Evolutionary conservation across 2,113 vertebrate species (phyloP).

Genomic region (Austrofundulus limnaeus): DNA sequence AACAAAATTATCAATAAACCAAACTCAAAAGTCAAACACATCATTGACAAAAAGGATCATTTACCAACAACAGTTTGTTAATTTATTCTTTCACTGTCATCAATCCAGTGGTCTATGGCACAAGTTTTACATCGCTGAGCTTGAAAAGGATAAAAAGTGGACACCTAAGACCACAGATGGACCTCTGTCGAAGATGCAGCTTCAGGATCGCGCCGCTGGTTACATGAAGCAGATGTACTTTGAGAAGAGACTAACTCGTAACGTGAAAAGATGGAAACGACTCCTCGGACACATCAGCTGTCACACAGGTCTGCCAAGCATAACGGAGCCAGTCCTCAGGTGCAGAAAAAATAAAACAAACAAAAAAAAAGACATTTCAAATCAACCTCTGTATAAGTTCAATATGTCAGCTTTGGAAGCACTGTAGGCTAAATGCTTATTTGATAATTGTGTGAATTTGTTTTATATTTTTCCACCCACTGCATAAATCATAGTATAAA

Average conservation of each 20-base stretch:
- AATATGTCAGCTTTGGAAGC: too few species aligned
- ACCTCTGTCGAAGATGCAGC: conserved; percentile 41
- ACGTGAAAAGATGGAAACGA: conserved; percentile 67
- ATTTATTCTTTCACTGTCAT: neutral
- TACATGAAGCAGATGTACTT: conserved; percentile 87
- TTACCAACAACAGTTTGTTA: neutral
- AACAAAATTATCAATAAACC: too few species aligned
- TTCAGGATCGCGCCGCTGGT: conserved; percentile 67
- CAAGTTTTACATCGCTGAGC: conserved; percentile 73
- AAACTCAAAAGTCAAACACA: too few species aligned
- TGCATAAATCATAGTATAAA: too few species aligned
- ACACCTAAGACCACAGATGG: conserved; percentile 41
- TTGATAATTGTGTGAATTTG: too few species aligned
- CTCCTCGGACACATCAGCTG: conserved; percentile 74
- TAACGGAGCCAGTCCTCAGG: conserved; percentile 79
- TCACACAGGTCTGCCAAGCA: conserved; percentile 82
- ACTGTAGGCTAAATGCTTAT: too few species aligned
- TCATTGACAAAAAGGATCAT: too few species aligned
- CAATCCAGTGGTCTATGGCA: conserved; percentile 71
- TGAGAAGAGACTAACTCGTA: conserved; percentile 64
- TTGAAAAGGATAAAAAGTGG: conserved; percentile 51
- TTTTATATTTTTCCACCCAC: too few species aligned
- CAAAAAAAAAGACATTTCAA: neutral
- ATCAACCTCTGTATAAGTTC: neutral
- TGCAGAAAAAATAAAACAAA: conserved; percentile 39